Conservation (phyloP, 2,113 vertebrate species). For the Xiphorhynchus elegans region DNA sequence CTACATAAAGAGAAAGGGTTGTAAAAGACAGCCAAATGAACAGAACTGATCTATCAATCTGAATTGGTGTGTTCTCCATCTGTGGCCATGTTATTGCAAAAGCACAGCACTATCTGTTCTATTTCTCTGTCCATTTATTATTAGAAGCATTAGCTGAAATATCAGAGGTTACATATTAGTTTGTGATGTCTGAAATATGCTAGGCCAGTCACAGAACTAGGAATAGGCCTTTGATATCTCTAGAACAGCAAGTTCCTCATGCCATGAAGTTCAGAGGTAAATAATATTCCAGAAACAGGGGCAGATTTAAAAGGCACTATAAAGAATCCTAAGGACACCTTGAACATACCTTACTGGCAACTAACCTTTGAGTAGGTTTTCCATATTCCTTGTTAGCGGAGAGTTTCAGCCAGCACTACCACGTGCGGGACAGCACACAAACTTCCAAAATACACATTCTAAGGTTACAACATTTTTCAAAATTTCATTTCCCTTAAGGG, state of each 20-base stretch:
- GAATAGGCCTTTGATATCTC: neutral
- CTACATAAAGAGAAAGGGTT: neutral
- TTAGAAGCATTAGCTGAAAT: neutral
- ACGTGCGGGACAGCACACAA: neutral
- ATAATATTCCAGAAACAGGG: neutral
- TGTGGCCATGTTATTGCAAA: neutral
- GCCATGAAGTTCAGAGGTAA: neutral
- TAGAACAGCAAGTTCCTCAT: neutral
- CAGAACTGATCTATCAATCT: accelerated
- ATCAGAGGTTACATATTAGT: neutral
- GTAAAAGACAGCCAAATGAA: neutral
- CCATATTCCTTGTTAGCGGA: neutral
- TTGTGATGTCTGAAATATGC: neutral
- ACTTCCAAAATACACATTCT: neutral
- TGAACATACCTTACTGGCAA: neutral
- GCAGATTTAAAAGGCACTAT: neutral
- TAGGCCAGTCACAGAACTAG: neutral
- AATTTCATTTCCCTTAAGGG: neutral
- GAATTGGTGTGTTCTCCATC: neutral
- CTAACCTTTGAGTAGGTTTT: neutral
- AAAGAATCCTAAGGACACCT: neutral
- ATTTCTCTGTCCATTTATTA: neutral
- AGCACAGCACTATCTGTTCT: accelerated
- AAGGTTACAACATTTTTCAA: neutral
- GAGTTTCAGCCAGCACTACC: neutral